Percentiles rank a stretch among this genome's conserved stretches.
These are phyloP conservation scores for Etia nguti DNA, from an alignment of 2,113 vertebrate species.

Conservation along the genomic window DNA sequence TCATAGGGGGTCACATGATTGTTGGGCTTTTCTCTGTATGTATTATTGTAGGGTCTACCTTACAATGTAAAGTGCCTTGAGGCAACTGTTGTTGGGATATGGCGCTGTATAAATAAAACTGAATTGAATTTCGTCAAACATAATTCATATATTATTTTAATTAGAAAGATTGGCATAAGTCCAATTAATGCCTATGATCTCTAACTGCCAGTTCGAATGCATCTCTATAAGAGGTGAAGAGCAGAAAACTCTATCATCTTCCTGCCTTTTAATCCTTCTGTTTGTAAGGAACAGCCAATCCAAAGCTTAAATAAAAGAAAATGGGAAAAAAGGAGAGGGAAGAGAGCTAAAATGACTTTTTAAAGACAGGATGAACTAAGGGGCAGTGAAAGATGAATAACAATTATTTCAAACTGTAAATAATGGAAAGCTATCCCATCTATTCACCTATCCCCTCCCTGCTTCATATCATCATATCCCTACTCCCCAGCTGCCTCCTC, in stretches of 20 bases:
- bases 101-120: too few relatives aligned
- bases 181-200: not conserved
- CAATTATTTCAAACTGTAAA: not conserved
- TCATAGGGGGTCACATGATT: too few relatives aligned
- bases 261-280: not conserved
- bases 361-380: not conserved
- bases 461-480: not conserved
- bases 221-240: not conserved
- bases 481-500: not conserved
- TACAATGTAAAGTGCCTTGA: too few relatives aligned
- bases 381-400: not conserved
- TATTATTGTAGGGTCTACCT: too few relatives aligned
- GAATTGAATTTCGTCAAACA: not conserved
- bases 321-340: not conserved
- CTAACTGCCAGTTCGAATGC: not conserved
- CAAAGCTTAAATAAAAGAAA: not conserved
- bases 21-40: too few relatives aligned
- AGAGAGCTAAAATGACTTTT: accelerated
- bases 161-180: not conserved
- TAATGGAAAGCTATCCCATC: not conserved
- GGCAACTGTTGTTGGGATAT: too few relatives aligned
- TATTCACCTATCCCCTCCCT: not conserved
- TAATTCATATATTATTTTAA: not conserved
- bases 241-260: not conserved
- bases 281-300: not conserved